Evolutionary conservation across 2,113 vertebrate species (phyloP).

Genomic region (Eretmodus cyanostictus): DNA sequence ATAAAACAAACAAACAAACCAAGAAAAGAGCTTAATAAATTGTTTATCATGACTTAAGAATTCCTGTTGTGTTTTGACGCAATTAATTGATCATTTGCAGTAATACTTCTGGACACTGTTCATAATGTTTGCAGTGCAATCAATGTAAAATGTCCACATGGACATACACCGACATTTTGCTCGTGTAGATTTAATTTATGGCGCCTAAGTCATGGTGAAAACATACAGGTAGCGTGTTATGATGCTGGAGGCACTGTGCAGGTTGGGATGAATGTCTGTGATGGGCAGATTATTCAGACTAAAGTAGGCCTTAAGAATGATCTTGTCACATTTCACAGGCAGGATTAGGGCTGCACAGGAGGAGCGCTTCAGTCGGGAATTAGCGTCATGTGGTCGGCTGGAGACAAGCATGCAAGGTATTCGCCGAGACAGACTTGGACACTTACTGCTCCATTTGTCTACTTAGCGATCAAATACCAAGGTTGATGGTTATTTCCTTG

Average conservation of each 20-base stretch:
- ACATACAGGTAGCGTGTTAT: slow-evolving; percentile 61
- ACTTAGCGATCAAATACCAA: slow-evolving; percentile 55
- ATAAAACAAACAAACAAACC: background rate
- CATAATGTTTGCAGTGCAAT: background rate
- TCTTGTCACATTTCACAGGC: slow-evolving; percentile 70
- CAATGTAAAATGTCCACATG: background rate
- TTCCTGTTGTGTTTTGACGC: background rate
- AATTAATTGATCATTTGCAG: background rate
- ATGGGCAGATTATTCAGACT: slow-evolving; percentile 69
- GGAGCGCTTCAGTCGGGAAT: slow-evolving; percentile 65
- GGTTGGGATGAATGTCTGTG: slow-evolving; percentile 69
- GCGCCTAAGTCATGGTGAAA: slow-evolving; percentile 42
- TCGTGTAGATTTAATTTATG: slow-evolving; percentile 65
- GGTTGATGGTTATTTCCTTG: slow-evolving; percentile 42
- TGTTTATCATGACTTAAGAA: background rate
- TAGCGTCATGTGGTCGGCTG: slow-evolving; percentile 56
- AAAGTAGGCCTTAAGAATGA: slow-evolving; percentile 71
- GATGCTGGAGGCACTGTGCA: slow-evolving; percentile 46
- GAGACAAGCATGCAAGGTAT: slow-evolving; percentile 59
- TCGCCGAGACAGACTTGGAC: slow-evolving; percentile 56
- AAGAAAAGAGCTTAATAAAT: background rate
- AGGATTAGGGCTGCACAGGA: slow-evolving; percentile 66
- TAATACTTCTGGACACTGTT: background rate
- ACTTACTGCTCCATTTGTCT: slow-evolving; percentile 64
- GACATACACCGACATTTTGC: slow-evolving; percentile 7